Conservation (phyloP, 1,140 invertebrate genomes). For the Liolophura sinensis region DNA sequence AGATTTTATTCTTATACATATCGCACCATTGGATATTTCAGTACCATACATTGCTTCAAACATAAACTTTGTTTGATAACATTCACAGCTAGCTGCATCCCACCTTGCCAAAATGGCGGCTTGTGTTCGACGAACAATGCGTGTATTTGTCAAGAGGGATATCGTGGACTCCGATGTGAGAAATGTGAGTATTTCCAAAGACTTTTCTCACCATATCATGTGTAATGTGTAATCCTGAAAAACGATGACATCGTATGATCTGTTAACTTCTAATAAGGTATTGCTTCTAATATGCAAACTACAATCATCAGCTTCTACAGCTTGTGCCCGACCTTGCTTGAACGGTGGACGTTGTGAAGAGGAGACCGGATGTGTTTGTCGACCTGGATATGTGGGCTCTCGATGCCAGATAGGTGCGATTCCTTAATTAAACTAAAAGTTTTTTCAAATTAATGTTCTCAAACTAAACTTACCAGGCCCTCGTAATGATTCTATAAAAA, state of each 20-base stretch:
- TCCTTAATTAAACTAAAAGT: not conserved
- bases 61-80: too few relatives aligned
- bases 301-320: constrained; percentile 45
- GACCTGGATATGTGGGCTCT: constrained; percentile 65
- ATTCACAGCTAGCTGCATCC: not conserved
- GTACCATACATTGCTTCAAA: too few relatives aligned
- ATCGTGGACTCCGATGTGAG: not conserved
- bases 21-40: too few relatives aligned
- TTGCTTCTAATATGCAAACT: not conserved
- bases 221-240: too few relatives aligned
- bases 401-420: constrained; percentile 17
- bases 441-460: too few relatives aligned
- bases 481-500: too few relatives aligned
- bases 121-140: constrained; percentile 1
- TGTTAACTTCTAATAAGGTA: too few relatives aligned
- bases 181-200: not conserved
- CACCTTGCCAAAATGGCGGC: not conserved
- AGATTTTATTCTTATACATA: too few relatives aligned
- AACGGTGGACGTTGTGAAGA: constrained; percentile 79
- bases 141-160: constrained; percentile 1
- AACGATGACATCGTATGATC: too few relatives aligned
- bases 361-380: constrained; percentile 75
- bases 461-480: too few relatives aligned
- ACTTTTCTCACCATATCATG: too few relatives aligned
- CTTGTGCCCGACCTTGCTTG: constrained; percentile 73